These are phyloP conservation scores for Nycticryphes semicollaris DNA, from an alignment of 2,113 vertebrate genomes.

Conservation along the genomic window DNA sequence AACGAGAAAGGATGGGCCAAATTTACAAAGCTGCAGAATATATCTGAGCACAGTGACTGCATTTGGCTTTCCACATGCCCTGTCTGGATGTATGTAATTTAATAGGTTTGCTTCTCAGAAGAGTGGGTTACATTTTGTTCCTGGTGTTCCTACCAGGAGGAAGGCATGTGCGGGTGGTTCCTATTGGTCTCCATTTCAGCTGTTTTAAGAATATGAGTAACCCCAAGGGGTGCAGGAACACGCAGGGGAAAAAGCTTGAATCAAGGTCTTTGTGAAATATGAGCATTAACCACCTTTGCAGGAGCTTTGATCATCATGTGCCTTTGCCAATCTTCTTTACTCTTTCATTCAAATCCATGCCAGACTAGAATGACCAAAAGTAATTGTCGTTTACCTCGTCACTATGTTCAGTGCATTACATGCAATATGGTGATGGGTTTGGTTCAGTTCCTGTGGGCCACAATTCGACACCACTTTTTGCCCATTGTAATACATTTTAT, in stretches of 20 bases:
- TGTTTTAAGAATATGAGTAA: neutral
- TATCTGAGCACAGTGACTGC: neutral
- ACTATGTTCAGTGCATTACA: neutral
- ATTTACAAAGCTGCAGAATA: neutral
- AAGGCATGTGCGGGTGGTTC: neutral
- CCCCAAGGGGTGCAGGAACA: neutral
- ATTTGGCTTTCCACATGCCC: neutral
- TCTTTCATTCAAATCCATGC: neutral
- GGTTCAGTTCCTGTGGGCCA: neutral
- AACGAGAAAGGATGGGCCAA: neutral
- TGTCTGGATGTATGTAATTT: neutral
- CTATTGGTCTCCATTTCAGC: neutral
- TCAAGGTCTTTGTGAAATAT: neutral
- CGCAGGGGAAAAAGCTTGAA: neutral
- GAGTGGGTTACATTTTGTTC: neutral
- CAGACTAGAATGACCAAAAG: neutral
- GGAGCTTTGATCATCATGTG: neutral
- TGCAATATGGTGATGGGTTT: neutral
- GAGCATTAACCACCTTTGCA: neutral
- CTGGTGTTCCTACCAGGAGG: neutral
- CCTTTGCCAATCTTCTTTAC: neutral
- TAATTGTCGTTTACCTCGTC: neutral
- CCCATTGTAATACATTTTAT: neutral
- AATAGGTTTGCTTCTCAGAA: neutral
- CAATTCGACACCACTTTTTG: neutral